Evolutionary conservation across 2,797 vertebrate genomes (phyloP), one percentile per base, ranked within the genome.

Genomic region (Epinephelus awoara): DNA sequence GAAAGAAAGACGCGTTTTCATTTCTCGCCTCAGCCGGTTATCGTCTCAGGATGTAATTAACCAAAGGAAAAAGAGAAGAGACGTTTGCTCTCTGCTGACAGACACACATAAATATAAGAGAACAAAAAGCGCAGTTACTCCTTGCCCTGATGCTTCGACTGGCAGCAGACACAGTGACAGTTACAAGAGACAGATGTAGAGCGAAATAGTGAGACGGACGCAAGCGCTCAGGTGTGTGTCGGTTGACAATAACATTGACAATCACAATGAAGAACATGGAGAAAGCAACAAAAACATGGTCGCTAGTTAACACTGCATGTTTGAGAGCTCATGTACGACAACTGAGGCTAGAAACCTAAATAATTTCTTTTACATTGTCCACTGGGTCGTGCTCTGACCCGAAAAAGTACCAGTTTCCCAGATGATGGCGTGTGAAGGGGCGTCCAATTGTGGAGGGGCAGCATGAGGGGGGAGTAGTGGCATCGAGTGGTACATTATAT

Each of bases 131-230:
- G 13, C 67, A 12, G 81, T 89, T 80, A 87, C 84, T 89, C 94
- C 92, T 75, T 94, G 85, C 94, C 94, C 93, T 91, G 93, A 95
- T 63, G 82, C 94, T 91, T 94, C 84, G 88, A 90, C 94, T 79
- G 85, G 91, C 91, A 92, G 92, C 85, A 90, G 94, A 95, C 91
- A 92, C 93, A 94, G 93, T 90, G 90, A 93, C 85, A 87, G 82
- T 71, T 78, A 82, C 69, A 66, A 42, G 69, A 66, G 67, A 72
- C 75, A 72, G 69, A 79, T 83, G 64, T 5, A 73, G 63, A 72
- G 64, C 62, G 9, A 67, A 73, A 73, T 18, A 27, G 50, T 54
- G 66, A 85, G 42, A 78, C 40, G 15, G 61, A 84, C 59, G 71
- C 44, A 6, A 67, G 64, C 52, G 15, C 56, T 72, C 27, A 40